Evolutionary conservation across 2,797 vertebrate genomes (phyloP).

Genomic region (Cryptoblepharus egeriae): DNA sequence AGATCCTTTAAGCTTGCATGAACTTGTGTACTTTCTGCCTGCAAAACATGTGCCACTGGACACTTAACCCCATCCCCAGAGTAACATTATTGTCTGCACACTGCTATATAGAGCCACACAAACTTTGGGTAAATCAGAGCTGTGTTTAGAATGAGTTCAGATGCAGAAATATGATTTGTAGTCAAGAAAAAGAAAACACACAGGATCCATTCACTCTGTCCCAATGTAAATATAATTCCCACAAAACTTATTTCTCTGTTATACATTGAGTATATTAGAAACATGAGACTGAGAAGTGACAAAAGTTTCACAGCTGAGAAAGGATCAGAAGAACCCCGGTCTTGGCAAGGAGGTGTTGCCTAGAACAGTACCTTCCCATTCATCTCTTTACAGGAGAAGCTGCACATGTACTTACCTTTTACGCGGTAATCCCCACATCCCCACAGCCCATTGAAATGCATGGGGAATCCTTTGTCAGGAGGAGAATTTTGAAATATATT

Average conservation of each 20-base stretch:
- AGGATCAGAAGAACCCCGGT: no score
- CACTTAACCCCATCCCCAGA: background rate
- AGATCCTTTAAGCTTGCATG: background rate
- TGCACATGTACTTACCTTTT: background rate
- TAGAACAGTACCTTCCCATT: background rate
- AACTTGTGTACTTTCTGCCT: background rate
- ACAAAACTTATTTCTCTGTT: background rate
- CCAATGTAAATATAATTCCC: background rate
- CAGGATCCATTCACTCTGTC: background rate
- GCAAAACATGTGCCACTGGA: background rate
- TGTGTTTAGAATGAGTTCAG: background rate
- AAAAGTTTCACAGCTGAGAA: no score
- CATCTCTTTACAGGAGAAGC: background rate
- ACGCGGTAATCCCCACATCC: background rate
- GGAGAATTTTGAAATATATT: background rate
- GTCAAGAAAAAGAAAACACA: background rate
- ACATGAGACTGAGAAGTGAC: background rate
- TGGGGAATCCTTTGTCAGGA: background rate
- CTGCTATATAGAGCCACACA: background rate
- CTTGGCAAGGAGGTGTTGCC: background rate
- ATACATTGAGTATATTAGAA: background rate
- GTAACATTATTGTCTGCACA: background rate
- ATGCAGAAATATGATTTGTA: background rate
- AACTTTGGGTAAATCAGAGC: background rate
- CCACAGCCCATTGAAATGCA: background rate